A percentile compares a stretch with the other conserved stretches of the same genome.
Evolutionary conservation across 2,797 vertebrate species (phyloP).

Genomic region (Hyperoplus immaculatus): DNA sequence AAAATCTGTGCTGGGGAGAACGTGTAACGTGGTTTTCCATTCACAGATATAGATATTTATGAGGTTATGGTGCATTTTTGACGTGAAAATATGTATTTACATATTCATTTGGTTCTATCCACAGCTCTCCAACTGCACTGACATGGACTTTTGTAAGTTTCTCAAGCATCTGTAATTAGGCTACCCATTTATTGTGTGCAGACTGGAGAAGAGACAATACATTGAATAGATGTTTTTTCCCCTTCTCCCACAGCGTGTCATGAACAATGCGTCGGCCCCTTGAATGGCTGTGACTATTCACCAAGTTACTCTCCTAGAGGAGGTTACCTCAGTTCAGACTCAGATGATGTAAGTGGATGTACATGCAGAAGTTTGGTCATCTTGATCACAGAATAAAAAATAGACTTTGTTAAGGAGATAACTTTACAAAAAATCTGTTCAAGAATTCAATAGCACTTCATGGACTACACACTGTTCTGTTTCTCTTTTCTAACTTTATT

Average conservation of each 20-base stretch:
- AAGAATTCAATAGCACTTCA: too few relatives aligned
- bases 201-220: conserved; percentile 2
- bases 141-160: conserved; percentile 70
- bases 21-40: background rate
- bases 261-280: conserved; percentile 23
- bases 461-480: background rate
- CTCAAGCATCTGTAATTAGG: background rate
- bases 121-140: conserved; percentile 58
- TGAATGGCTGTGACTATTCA: conserved; percentile 71
- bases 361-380: background rate
- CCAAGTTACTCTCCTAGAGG: conserved; percentile 78
- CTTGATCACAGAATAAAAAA: background rate
- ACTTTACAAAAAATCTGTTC: too few relatives aligned
- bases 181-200: background rate
- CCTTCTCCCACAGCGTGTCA: conserved; percentile 44
- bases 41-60: background rate
- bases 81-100: background rate
- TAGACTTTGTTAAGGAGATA: background rate
- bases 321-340: conserved; percentile 80
- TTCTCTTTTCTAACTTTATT: conserved; percentile 5
- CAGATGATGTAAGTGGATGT: conserved; percentile 81
- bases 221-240: conserved; percentile 1
- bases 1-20: background rate
- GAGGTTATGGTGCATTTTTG: background rate
- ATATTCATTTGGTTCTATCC: conserved; percentile 41